phyloP scores from a whole-genome alignment of 2,113 vertebrate species.

The Shinisaurus crocodilurus region DNA sequence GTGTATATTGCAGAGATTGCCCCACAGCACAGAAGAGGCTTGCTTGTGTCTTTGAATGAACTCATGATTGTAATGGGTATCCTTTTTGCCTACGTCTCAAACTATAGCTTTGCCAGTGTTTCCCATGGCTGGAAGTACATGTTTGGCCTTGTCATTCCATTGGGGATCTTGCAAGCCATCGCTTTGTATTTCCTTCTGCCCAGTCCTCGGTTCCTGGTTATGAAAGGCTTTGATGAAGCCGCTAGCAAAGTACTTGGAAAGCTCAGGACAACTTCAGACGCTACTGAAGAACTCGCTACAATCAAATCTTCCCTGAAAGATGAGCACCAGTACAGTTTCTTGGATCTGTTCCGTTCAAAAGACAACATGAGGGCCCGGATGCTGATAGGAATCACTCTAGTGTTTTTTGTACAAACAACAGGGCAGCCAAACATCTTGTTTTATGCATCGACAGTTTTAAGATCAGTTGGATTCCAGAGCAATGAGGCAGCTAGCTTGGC shows the following conservation, averaged over 20 bases:
- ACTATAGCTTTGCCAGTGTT: conserved; percentile 85
- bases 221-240: conserved; percentile 82
- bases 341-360: conserved; percentile 87
- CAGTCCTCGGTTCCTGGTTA: conserved; percentile 93
- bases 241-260: conserved; percentile 85
- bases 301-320: conserved; percentile 90
- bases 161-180: conserved; percentile 85
- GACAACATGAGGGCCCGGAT: conserved; percentile 91
- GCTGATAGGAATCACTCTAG: conserved; percentile 85
- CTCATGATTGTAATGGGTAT: conserved; percentile 93
- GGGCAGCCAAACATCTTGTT: conserved; percentile 95
- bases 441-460: conserved; percentile 93
- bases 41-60: conserved; percentile 92
- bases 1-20: conserved; percentile 95
- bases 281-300: conserved; percentile 82
- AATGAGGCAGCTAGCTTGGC: conserved; percentile 91
- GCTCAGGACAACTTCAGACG: conserved; percentile 77
- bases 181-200: conserved; percentile 89
- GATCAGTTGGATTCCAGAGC: conserved; percentile 92
- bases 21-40: conserved; percentile 87
- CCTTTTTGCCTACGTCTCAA: conserved; percentile 90
- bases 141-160: conserved; percentile 87
- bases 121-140: conserved; percentile 90
- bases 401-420: conserved; percentile 93
- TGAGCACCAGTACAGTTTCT: conserved; percentile 86